phyloP scores from a whole-genome alignment of 1,140 invertebrate genomes.

The Lepidurus apus region DNA sequence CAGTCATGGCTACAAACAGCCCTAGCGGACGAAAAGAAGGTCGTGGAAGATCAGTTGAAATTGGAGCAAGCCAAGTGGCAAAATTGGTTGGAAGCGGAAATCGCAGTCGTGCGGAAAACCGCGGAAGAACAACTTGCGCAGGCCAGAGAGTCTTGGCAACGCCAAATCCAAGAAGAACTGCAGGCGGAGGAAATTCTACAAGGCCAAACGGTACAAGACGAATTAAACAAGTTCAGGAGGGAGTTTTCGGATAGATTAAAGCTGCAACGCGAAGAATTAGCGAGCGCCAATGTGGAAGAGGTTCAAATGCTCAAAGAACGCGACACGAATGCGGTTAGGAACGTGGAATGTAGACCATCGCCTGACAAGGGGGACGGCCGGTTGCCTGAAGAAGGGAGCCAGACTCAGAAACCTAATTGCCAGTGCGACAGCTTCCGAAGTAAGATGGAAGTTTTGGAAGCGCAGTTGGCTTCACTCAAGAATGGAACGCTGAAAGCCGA shows the following conservation, averaged over 20 bases:
- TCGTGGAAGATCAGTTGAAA: neutral
- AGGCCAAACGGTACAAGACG: neutral
- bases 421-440: neutral
- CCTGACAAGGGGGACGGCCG: neutral
- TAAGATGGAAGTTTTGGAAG: constrained; percentile 1
- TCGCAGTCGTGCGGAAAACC: neutral
- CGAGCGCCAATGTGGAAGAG: neutral
- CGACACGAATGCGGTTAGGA: neutral
- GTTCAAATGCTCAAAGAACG: neutral
- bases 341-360: neutral
- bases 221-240: neutral
- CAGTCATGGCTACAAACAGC: neutral
- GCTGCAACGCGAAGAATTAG: neutral
- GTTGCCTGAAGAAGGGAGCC: neutral
- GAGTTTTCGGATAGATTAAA: neutral
- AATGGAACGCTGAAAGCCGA: neutral
- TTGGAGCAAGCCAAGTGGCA: constrained; percentile 1
- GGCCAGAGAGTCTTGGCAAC: neutral
- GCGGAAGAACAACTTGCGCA: neutral
- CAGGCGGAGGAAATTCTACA: neutral
- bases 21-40: neutral
- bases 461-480: neutral
- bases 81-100: neutral
- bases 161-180: neutral
- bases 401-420: neutral